Evolutionary conservation across 2,113 vertebrate species (phyloP).

Genomic region (Cranoglanis bouderius): DNA sequence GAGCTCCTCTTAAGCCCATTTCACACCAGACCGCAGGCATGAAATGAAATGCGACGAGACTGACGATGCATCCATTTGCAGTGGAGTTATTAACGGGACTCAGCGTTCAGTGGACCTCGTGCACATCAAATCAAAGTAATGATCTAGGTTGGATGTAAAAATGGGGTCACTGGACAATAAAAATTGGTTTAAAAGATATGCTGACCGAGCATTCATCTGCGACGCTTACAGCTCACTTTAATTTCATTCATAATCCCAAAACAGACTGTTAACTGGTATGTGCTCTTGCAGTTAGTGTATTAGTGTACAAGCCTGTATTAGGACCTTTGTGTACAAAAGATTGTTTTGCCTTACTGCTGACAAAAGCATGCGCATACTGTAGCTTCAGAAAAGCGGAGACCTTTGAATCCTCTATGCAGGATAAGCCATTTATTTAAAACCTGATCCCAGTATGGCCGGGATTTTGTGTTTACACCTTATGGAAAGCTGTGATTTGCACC

Average conservation of each 20-base stretch:
- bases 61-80: background rate
- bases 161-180: background rate
- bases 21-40: background rate
- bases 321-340: background rate
- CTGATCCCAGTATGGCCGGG: too few species aligned
- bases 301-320: background rate
- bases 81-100: background rate
- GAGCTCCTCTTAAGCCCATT: background rate
- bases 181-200: background rate
- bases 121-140: slow-evolving; percentile 14
- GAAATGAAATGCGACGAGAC: background rate
- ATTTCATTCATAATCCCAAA: background rate
- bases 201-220: background rate
- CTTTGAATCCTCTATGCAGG: too few species aligned
- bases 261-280: background rate
- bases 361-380: background rate
- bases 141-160: background rate
- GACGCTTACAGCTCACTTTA: background rate
- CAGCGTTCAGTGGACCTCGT: background rate
- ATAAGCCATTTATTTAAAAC: too few species aligned
- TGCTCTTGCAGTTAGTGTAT: background rate
- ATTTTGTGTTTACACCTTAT: too few species aligned
- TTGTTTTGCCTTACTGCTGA: background rate
- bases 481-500: too few species aligned
- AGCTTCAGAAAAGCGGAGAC: too few species aligned